A percentile compares a stretch with the other conserved stretches of the same genome.
Evolutionary conservation across 2,797 vertebrate genomes (phyloP).

Genomic region (Galago senegalensis): DNA sequence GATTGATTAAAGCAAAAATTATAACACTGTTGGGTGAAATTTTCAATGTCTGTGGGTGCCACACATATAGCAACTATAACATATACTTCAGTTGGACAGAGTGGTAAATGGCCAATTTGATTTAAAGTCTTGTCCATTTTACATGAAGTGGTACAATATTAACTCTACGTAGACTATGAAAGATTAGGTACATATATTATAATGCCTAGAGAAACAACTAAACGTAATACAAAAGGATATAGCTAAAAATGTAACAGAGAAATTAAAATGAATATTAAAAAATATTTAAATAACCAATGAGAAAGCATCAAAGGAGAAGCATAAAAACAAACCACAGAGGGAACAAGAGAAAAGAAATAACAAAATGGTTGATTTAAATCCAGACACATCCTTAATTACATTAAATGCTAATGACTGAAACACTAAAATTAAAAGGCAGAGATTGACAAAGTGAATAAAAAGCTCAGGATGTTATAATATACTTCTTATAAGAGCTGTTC

Average conservation of each 20-base stretch:
- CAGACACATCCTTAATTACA: background rate
- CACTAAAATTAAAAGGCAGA: background rate
- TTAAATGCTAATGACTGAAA: conserved; percentile 29
- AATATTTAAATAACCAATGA: background rate
- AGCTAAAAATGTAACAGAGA: background rate
- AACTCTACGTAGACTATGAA: conserved; percentile 2
- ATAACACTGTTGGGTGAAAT: background rate
- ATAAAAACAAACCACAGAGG: background rate
- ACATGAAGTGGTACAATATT: background rate
- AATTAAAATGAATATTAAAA: conserved; percentile 23
- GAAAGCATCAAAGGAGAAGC: background rate
- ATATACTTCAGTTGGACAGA: background rate
- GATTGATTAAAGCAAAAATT: background rate
- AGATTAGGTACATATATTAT: background rate
- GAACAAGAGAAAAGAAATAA: background rate
- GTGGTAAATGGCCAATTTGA: background rate
- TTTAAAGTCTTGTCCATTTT: conserved; percentile 23
- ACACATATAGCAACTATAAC: background rate
- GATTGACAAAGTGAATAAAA: background rate
- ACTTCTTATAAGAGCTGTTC: background rate
- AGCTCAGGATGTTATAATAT: background rate
- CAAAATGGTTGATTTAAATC: background rate
- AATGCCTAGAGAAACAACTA: background rate
- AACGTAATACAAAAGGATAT: background rate
- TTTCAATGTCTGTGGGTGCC: background rate